Evolutionary conservation across 2,797 vertebrate genomes (phyloP), one percentile per base, ranked within the genome.

Genomic region (Hyperoplus lanceolatus): DNA sequence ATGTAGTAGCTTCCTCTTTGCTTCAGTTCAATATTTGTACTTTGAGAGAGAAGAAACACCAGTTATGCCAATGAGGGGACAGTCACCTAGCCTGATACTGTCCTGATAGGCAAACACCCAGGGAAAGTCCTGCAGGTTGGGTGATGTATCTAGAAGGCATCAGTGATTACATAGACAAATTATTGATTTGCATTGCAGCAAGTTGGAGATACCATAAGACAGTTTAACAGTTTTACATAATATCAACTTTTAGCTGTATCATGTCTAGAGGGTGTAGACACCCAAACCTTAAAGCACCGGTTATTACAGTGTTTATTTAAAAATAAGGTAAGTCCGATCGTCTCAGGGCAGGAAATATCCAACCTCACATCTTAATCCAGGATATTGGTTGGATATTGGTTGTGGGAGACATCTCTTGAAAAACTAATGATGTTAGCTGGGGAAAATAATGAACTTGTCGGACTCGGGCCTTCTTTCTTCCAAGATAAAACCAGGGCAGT

Each of bases 121-220:
- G 74, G 29, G 29, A 29, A 29, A 29, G 29, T 77, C 64, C 59
- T 77, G 58, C 43, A 77, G 62, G 45, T 38, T 18, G 13, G 39
- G 39, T n/a, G 29, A 38, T 65, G 13, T 71, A 83, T 84, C 73
- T n/a, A n/a, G 14, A 58, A 50, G 18, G 21, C 38, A 70, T 74
- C 49, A 29, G 11, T 38, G 60, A 85, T 90, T 64, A 59, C 63
- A 74, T 14, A 92, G 50, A 80, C 75, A 91, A 91, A 91, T 90
- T 0, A 48, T 63, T 59, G 64, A 54, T 87, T 85, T 91, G 79
- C 77, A 86, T 81, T 51, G 62, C 54, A 56, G 61, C 60, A 63
- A 9, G 15, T 13, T 57, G n/a, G 56, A 78, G 81, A 87, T 84
- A 77, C 4, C 7, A 61, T 12, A 48, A 72, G 62, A 45, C 57